These are phyloP conservation scores for Diadromus collaris DNA, from an alignment of 2,888 invertebrate species.

Conservation along the genomic window DNA sequence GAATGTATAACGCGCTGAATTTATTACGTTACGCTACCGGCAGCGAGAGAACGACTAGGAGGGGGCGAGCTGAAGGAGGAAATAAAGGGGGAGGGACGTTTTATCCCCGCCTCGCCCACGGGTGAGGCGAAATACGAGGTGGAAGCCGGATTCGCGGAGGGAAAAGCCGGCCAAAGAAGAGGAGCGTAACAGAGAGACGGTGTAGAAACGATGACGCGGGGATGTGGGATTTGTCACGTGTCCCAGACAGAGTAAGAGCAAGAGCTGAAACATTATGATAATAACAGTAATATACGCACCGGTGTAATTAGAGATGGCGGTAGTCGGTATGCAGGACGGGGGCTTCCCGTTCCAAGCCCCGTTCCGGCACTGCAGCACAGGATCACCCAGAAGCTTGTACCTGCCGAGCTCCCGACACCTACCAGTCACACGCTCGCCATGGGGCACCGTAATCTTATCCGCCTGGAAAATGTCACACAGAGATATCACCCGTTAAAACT, in stretches of 20 bases:
- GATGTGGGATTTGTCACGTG: slow-evolving; percentile 57
- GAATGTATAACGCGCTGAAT: slow-evolving; percentile 55
- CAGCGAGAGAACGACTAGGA: not conserved
- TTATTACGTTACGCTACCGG: slow-evolving; percentile 52
- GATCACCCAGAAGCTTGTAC: slow-evolving; percentile 91
- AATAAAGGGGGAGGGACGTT: not conserved
- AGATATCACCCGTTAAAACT: slow-evolving; percentile 15
- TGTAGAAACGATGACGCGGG: not conserved
- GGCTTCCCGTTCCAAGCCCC: slow-evolving; percentile 90
- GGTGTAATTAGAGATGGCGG: slow-evolving; percentile 92
- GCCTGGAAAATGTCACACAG: slow-evolving; percentile 69
- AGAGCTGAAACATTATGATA: slow-evolving; percentile 57
- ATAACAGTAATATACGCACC: slow-evolving; percentile 80
- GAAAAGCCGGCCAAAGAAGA: slow-evolving; percentile 1
- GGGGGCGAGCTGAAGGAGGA: not conserved
- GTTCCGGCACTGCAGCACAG: slow-evolving; percentile 89
- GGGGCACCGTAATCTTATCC: slow-evolving; percentile 82
- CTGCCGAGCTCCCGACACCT: slow-evolving; percentile 91
- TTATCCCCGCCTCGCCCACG: slow-evolving; percentile 36
- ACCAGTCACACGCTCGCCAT: slow-evolving; percentile 88
- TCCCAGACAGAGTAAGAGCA: slow-evolving; percentile 47
- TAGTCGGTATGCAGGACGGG: slow-evolving; percentile 93
- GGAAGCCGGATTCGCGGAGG: slow-evolving; percentile 13
- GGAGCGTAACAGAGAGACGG: not conserved
- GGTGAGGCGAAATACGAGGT: slow-evolving; percentile 42